These are phyloP conservation scores for Sylvietta virens DNA, from an alignment of 2,113 vertebrate species.

Conservation along the genomic window DNA sequence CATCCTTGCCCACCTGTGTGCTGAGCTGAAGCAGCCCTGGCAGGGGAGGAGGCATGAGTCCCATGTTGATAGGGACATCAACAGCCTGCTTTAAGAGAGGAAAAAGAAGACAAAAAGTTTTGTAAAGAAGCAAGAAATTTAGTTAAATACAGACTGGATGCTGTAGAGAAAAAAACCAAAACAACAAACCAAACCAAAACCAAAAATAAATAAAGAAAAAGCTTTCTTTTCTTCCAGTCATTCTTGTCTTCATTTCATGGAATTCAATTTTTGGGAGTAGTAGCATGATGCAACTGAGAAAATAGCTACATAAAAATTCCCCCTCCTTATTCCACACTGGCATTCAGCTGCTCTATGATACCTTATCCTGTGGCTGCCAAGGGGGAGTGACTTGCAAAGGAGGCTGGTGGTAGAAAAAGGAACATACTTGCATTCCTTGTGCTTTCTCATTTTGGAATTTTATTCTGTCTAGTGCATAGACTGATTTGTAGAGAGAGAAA, in stretches of 20 bases:
- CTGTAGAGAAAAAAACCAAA: neutral
- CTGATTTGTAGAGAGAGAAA: neutral
- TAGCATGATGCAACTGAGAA: neutral
- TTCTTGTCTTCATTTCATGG: neutral
- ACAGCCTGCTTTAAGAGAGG: neutral
- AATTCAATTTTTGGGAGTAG: neutral
- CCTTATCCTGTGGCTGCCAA: neutral
- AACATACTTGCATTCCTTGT: neutral
- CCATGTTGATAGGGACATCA: neutral
- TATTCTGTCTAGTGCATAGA: neutral
- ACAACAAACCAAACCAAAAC: neutral
- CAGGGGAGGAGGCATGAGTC: rapidly evolving
- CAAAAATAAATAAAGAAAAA: neutral
- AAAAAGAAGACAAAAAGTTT: neutral
- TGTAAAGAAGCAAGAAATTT: neutral
- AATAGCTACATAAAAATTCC: neutral
- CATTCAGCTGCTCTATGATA: neutral
- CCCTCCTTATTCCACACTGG: neutral
- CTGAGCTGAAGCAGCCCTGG: neutral
- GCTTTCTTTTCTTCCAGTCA: neutral
- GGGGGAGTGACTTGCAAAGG: neutral
- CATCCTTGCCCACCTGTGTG: neutral
- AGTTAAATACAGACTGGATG: neutral
- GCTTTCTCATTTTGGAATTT: neutral
- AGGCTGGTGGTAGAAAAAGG: neutral